Evolutionary conservation across 2,888 invertebrate species (phyloP), one percentile per base, ranked within the genome.

Genomic region (Parapristionchus giblindavisi): DNA sequence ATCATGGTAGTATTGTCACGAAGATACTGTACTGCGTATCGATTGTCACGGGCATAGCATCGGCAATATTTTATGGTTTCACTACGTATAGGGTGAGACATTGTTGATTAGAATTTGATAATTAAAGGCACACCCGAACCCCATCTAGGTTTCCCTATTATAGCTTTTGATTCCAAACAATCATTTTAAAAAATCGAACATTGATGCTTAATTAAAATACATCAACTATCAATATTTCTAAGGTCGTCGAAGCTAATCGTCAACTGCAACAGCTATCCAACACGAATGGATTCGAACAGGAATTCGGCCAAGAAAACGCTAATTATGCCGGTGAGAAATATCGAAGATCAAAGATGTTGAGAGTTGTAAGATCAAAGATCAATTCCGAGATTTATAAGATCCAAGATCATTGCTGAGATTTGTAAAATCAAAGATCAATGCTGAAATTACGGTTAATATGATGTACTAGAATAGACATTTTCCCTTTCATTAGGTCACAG

Each of bases 31-130:
- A 87, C 76, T 78, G 79, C 21, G 80, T 87, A 0, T 84, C 84
- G 1, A 76, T 87, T 17, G 83, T 82, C 21, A 78, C 88, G 40
- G 85, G 85, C 36, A 79, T 86, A 21, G 79, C 83, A 29, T 84
- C 86, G 1, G 84, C 84, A 6, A 83, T 85, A 24, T 88, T 88
- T 77, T 88, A 88, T 63, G 86, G 84, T 29, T 87, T 87, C 77
- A 87, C 87, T 17, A 87, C 87, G 8, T 85, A 83, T 76, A 66
- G 85, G 63, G 86, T 86, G 36, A 43, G 56, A 14, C 17, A 14
- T 14, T 43, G 17, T 43, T 43, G 14, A 21, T 36, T 38, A 17
- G n/a, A 27, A 24, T 38, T 61, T 58, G 58, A 58, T 24, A 24
- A 29, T 24, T 52, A 52, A n/a, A n/a, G n/a, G n/a, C n/a, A n/a